These are phyloP conservation scores for Corythaixoides concolor DNA, from an alignment of 2,113 vertebrate genomes.

Conservation along the genomic window DNA sequence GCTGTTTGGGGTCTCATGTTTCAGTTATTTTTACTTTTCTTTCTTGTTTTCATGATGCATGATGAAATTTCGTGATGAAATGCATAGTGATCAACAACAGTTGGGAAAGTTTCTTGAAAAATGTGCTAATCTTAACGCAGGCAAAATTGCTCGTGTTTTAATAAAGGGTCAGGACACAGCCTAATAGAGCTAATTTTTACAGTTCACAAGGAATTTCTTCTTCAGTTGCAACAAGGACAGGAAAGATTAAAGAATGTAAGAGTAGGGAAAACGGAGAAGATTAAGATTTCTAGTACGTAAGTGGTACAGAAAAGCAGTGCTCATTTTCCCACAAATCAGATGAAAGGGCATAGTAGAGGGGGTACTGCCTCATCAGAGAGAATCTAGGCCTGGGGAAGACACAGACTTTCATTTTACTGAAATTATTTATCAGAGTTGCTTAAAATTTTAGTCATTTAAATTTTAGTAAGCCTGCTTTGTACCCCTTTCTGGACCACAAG, in stretches of 20 bases:
- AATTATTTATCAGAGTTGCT: background rate
- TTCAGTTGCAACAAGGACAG: background rate
- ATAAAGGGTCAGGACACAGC: background rate
- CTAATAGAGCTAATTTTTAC: background rate
- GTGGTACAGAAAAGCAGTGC: background rate
- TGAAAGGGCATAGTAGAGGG: background rate
- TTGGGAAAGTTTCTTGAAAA: background rate
- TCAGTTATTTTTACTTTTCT: background rate
- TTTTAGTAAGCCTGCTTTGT: background rate
- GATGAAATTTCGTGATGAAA: background rate
- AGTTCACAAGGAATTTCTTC: background rate
- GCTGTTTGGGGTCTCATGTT: background rate
- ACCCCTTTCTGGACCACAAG: background rate
- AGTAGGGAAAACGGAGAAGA: background rate
- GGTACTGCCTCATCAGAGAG: background rate
- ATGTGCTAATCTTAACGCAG: background rate
- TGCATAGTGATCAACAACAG: background rate
- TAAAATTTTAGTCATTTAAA: background rate
- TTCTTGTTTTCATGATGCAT: background rate
- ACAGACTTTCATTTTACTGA: background rate
- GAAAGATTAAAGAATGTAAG: background rate
- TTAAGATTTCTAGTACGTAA: background rate
- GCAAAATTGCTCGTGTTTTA: background rate
- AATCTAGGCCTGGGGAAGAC: background rate
- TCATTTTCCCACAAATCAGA: background rate